Evolutionary conservation across 2,888 invertebrate genomes (phyloP).

Genomic region (Erpobdella octoculata): DNA sequence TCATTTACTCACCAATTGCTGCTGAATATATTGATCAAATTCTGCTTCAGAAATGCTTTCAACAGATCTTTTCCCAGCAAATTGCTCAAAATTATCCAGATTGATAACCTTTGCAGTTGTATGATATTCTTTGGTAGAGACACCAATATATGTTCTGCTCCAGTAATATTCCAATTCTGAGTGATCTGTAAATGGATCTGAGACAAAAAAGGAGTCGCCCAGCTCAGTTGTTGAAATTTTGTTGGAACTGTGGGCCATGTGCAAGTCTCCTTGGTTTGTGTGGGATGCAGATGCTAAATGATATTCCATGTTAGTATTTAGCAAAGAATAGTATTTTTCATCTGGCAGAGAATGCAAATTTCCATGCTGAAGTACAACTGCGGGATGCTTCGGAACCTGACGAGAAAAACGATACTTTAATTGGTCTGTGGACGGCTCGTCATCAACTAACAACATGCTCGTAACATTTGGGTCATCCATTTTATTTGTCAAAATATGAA

Average conservation of each 20-base stretch:
- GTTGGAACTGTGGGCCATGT: neutral
- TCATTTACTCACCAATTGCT: too few species aligned
- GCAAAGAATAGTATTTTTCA: neutral
- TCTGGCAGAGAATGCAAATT: neutral
- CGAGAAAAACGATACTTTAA: neutral
- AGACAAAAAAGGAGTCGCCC: neutral
- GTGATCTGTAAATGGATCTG: neutral
- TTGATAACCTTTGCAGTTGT: constrained; percentile 14
- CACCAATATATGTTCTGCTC: neutral
- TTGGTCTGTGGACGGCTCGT: neutral
- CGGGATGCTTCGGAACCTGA: neutral
- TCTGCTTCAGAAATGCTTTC: constrained; percentile 9
- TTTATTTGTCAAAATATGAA: too few species aligned
- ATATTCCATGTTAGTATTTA: neutral
- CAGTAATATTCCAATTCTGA: neutral
- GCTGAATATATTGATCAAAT: neutral
- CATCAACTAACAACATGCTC: too few species aligned
- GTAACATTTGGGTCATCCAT: too few species aligned
- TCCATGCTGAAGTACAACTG: neutral
- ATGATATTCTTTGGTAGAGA: constrained; percentile 7
- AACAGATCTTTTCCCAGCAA: neutral
- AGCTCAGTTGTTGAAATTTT: neutral
- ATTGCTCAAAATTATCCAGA: neutral
- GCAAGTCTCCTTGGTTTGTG: neutral
- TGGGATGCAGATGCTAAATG: neutral